Conservation (phyloP, 2,113 vertebrate genomes). For the Notechis scutatus region DNA sequence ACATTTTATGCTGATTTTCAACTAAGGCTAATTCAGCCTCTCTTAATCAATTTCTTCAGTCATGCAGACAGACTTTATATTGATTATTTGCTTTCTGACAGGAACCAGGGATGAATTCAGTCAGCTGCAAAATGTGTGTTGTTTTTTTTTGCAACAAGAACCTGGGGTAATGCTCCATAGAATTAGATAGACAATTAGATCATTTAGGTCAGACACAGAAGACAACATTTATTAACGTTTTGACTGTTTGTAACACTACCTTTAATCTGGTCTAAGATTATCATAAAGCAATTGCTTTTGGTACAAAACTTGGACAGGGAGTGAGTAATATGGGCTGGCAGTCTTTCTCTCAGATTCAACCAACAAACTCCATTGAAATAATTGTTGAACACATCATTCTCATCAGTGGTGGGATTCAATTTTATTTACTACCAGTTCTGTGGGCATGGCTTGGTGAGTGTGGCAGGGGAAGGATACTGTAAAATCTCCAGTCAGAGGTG, state of each 20-base stretch:
- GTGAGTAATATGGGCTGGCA: background rate
- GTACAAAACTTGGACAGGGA: background rate
- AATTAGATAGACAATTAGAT: background rate
- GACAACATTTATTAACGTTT: background rate
- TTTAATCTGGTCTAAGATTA: background rate
- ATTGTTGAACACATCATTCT: background rate
- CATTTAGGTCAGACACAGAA: background rate
- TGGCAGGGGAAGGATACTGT: too few species aligned
- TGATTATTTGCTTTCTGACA: background rate
- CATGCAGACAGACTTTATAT: background rate
- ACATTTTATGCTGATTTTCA: background rate
- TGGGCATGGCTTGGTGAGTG: too few species aligned
- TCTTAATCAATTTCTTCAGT: background rate
- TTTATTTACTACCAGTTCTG: too few species aligned
- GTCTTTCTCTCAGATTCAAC: background rate
- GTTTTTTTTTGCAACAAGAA: background rate
- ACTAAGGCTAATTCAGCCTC: background rate
- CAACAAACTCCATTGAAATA: background rate
- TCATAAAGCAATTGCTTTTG: background rate
- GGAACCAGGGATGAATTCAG: background rate
- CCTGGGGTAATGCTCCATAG: background rate
- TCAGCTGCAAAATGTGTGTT: background rate
- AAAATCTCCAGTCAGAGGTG: too few species aligned
- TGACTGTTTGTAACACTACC: background rate
- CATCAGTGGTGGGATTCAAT: background rate